These are phyloP conservation scores for Tinea semifulvella DNA, from an alignment of 2,888 invertebrate genomes.

Conservation along the genomic window DNA sequence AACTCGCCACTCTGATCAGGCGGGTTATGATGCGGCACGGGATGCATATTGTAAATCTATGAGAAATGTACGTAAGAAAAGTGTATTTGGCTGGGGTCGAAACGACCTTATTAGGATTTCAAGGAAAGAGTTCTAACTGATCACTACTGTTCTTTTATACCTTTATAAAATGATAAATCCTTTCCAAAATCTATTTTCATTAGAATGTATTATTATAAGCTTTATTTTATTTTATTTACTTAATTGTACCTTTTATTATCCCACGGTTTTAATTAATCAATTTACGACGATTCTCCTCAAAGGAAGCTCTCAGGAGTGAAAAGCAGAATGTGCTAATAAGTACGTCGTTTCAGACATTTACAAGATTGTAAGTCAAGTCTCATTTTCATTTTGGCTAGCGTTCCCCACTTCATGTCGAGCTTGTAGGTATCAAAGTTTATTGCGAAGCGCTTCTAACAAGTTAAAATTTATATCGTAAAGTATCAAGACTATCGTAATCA, in stretches of 20 bases:
- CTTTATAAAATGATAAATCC: no score
- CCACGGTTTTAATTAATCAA: conserved; percentile 12
- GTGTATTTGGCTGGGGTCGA: no score
- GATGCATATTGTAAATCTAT: no score
- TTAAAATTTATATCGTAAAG: conserved; percentile 6
- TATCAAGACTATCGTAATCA: no score
- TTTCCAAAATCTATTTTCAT: no score
- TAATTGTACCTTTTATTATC: background rate
- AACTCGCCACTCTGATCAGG: no score
- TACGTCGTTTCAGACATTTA: conserved; percentile 13
- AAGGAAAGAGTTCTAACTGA: no score
- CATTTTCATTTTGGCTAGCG: conserved; percentile 5
- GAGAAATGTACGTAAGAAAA: no score
- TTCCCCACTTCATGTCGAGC: background rate
- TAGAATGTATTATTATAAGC: no score
- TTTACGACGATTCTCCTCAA: conserved; percentile 8
- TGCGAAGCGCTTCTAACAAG: background rate
- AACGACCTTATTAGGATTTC: no score
- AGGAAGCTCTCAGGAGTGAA: background rate
- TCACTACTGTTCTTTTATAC: no score
- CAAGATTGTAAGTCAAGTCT: conserved; percentile 12
- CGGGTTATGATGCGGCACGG: no score
- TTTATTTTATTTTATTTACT: background rate
- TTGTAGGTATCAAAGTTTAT: conserved; percentile 8
- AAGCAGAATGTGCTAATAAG: conserved; percentile 14